phyloP scores from a whole-genome alignment of 2,888 invertebrate species.

The Bellardia pandia region DNA sequence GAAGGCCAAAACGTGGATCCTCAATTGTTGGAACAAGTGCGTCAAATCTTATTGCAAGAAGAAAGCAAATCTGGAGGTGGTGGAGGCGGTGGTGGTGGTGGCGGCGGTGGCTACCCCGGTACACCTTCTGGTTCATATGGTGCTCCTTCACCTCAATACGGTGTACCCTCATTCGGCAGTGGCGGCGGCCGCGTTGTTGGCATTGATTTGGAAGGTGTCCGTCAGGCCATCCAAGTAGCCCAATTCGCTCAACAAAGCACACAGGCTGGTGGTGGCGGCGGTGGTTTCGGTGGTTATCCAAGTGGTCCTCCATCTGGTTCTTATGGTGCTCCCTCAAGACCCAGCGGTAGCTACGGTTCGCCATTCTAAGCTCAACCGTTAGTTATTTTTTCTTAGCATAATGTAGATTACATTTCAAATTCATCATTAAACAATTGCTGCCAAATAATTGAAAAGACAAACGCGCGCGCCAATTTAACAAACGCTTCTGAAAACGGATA shows the following conservation, averaged over 20 bases:
- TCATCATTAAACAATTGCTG: conserved; percentile 70
- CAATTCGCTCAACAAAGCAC: conserved; percentile 93
- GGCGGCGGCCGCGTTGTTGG: conserved; percentile 87
- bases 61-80: conserved; percentile 88
- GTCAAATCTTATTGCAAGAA: conserved; percentile 93
- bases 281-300: conserved; percentile 83
- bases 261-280: conserved; percentile 85
- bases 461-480: conserved; percentile 68
- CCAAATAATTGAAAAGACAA: conserved; percentile 72
- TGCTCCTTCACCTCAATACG: conserved; percentile 88
- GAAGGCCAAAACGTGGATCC: conserved; percentile 93
- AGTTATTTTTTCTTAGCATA: conserved; percentile 70
- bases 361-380: conserved; percentile 79
- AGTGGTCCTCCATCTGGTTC: conserved; percentile 86
- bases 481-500: conserved; percentile 70
- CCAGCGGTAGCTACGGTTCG: conserved; percentile 89
- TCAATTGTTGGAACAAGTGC: conserved; percentile 92
- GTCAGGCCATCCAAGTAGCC: conserved; percentile 94
- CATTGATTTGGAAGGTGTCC: conserved; percentile 93
- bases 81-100: conserved; percentile 85
- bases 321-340: conserved; percentile 87
- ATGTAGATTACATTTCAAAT: conserved; percentile 72
- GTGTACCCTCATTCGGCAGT: conserved; percentile 87
- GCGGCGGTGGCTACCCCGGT: conserved; percentile 84
- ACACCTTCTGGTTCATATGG: conserved; percentile 86